A percentile compares a stretch with the other conserved stretches of the same genome.
These are phyloP conservation scores for Tiliqua scincoides DNA, from an alignment of 2,113 vertebrate genomes.

Conservation along the genomic window DNA sequence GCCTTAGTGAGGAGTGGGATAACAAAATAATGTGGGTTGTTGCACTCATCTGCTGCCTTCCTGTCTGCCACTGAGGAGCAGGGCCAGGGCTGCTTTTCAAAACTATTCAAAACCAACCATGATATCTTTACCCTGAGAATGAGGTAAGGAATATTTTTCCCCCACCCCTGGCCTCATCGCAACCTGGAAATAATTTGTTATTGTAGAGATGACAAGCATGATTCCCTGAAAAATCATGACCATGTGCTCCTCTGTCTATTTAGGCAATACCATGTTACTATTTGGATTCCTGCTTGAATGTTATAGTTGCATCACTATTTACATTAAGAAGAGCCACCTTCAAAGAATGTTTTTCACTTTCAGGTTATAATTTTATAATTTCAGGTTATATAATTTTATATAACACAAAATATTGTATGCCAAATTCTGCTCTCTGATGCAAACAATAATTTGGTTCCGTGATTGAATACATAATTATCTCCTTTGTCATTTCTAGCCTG, in stretches of 20 bases:
- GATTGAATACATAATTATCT: slow-evolving; percentile 17
- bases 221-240: not conserved
- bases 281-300: not conserved
- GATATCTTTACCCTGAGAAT: not conserved
- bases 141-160: not conserved
- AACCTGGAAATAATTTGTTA: no score
- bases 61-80: not conserved
- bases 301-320: not conserved
- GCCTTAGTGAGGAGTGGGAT: not conserved
- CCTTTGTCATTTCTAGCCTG: slow-evolving; percentile 29
- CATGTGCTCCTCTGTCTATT: not conserved
- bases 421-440: slow-evolving; percentile 36
- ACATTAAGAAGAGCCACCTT: not conserved
- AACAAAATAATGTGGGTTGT: not conserved
- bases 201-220: slow-evolving; percentile 5
- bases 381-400: not conserved
- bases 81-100: not conserved
- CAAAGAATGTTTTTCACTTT: not conserved
- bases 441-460: not conserved
- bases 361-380: not conserved
- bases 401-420: slow-evolving; percentile 10
- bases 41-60: not conserved
- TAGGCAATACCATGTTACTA: not conserved
- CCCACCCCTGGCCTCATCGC: not conserved
- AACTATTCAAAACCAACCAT: not conserved